A percentile compares a stretch with the other conserved stretches of the same genome.
phyloP scores from a whole-genome alignment of 2,888 invertebrate genomes.

The Sepiola atlantica region DNA sequence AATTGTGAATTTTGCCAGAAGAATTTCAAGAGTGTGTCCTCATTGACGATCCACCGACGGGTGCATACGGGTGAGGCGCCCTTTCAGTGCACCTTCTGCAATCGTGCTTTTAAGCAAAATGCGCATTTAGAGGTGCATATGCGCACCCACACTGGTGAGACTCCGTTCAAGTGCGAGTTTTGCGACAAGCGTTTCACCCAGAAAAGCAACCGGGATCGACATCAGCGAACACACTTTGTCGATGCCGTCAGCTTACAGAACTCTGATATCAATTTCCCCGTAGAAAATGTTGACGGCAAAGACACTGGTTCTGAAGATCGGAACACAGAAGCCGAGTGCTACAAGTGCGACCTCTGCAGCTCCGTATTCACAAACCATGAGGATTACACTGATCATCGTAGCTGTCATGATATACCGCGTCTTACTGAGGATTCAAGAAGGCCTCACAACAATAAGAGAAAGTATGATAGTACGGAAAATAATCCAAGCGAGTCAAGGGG shows the following conservation, averaged over 20 bases:
- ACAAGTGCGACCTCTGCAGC: constrained; percentile 33
- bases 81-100: background rate
- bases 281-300: background rate
- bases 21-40: constrained; percentile 39
- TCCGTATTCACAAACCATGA: constrained; percentile 21
- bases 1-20: constrained; percentile 38
- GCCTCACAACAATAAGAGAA: background rate
- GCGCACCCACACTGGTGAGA: constrained; percentile 33
- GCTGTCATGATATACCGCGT: constrained; percentile 34
- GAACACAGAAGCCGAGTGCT: background rate
- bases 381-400: background rate
- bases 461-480: background rate
- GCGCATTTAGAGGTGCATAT: constrained; percentile 42
- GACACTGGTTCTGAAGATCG: background rate
- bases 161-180: constrained; percentile 35
- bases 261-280: background rate
- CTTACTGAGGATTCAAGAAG: background rate
- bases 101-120: constrained; percentile 13
- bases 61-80: constrained; percentile 38
- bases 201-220: constrained; percentile 36
- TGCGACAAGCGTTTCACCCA: constrained; percentile 39
- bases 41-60: constrained; percentile 35
- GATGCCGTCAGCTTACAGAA: background rate
- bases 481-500: background rate
- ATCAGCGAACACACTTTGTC: background rate